Percentiles rank a stretch among this genome's conserved stretches.
These are phyloP conservation scores for Mormoops blainvillei DNA, from an alignment of 2,113 vertebrate genomes.

Conservation along the genomic window DNA sequence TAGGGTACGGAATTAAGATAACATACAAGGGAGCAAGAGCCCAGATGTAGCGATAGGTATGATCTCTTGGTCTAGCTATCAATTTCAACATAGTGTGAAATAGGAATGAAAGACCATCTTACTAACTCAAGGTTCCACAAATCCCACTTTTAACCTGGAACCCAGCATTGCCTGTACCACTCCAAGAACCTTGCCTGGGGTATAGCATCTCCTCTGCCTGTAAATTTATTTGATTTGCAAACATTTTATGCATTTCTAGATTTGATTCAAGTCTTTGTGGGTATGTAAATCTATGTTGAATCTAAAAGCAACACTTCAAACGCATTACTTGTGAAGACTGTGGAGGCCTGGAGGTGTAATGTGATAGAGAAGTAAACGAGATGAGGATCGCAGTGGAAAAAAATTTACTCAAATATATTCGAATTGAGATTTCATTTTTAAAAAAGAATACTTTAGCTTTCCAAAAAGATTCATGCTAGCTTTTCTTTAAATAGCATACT, in stretches of 20 bases:
- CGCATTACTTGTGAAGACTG: neutral
- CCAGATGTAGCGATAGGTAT: neutral
- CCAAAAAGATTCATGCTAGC: conserved; percentile 35
- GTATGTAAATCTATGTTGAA: neutral
- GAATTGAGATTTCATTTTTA: conserved; percentile 33
- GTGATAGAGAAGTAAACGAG: neutral
- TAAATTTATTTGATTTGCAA: conserved; percentile 14
- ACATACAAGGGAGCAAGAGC: neutral
- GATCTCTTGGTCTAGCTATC: neutral
- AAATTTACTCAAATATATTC: neutral
- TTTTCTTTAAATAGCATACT: conserved; percentile 40
- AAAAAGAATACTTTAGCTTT: conserved; percentile 37
- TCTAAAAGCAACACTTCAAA: neutral
- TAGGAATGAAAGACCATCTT: neutral
- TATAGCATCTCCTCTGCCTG: neutral
- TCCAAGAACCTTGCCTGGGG: neutral
- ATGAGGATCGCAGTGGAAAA: neutral
- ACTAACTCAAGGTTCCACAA: neutral
- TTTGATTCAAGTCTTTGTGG: neutral
- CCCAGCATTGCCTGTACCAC: neutral
- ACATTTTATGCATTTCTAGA: neutral
- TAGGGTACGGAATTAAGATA: neutral
- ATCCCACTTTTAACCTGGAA: neutral
- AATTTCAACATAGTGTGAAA: neutral
- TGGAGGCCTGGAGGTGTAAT: neutral